A percentile compares a stretch with the other conserved stretches of the same genome.
Evolutionary conservation across 2,888 invertebrate genomes (phyloP).

Genomic region (Teleogryllus oceanicus): DNA sequence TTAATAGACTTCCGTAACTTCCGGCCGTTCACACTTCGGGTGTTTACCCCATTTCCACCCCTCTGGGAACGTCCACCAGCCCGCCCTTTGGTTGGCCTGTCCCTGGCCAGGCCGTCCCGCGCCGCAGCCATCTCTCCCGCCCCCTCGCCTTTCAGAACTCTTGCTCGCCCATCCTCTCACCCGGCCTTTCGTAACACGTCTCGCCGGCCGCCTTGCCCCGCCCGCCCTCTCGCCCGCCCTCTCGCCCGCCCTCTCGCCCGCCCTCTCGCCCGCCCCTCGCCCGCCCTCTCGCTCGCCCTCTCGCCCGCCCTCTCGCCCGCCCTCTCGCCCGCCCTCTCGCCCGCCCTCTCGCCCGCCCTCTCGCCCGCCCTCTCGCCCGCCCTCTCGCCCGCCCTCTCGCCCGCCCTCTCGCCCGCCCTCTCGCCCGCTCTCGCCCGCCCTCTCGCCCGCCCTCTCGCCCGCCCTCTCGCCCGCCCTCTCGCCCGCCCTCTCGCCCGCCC

Average conservation of each 20-base stretch:
- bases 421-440: background rate
- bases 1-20: slow-evolving; percentile 18
- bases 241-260: background rate
- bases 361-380: background rate
- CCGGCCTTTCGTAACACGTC: background rate
- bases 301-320: background rate
- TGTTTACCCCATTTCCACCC: slow-evolving; percentile 18
- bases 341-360: background rate
- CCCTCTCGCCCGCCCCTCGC: background rate
- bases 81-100: background rate
- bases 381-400: background rate
- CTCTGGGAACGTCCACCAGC: background rate
- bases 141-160: background rate
- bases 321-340: background rate
- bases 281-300: background rate
- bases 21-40: slow-evolving; percentile 1
- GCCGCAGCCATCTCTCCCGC: background rate
- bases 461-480: background rate
- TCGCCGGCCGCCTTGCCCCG: background rate
- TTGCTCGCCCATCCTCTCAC: background rate
- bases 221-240: background rate
- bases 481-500: background rate
- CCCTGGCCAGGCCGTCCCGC: background rate
- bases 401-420: background rate
- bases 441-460: background rate